Percentiles rank a stretch among this genome's conserved stretches.
phyloP scores from a whole-genome alignment of 2,888 invertebrate genomes.

The Apamea crenata region DNA sequence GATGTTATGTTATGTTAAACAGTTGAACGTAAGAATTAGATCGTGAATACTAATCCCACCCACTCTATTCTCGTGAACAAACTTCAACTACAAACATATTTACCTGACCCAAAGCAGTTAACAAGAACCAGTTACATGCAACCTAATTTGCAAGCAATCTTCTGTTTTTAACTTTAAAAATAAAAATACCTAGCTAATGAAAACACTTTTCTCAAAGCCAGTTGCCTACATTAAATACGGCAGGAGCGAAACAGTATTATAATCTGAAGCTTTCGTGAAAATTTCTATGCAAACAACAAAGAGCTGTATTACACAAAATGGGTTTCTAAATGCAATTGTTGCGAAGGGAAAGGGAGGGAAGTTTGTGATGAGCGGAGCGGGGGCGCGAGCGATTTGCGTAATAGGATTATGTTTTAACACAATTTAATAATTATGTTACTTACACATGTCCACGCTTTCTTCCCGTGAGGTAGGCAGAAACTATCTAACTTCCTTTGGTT shows the following conservation, averaged over 20 bases:
- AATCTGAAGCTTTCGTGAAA: constrained; percentile 68
- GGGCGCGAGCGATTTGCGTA: constrained; percentile 8
- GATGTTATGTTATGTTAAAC: too few relatives aligned
- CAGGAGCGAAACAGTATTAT: constrained; percentile 49
- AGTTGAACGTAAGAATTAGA: background rate
- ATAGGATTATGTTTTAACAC: background rate
- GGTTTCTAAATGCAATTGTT: constrained; percentile 80
- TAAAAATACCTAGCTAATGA: constrained; percentile 10
- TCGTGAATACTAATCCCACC: background rate
- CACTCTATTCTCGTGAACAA: background rate
- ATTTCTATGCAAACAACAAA: constrained; percentile 77
- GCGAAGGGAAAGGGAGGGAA: constrained; percentile 30
- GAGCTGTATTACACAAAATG: constrained; percentile 75
- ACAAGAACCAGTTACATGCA: background rate
- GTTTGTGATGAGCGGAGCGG: constrained; percentile 29
- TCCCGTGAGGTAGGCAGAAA: background rate
- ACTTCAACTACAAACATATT: constrained; percentile 2
- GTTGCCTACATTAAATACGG: constrained; percentile 36
- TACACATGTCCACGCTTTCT: background rate
- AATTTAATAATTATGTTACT: background rate
- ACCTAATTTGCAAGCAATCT: constrained; percentile 18
- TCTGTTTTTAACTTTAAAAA: constrained; percentile 23
- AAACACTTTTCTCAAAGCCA: constrained; percentile 37
- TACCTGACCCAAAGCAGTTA: constrained; percentile 10
- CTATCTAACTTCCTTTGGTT: background rate